These are phyloP conservation scores for Syrmaticus mikado DNA, from an alignment of 2,113 vertebrate genomes.

Conservation along the genomic window DNA sequence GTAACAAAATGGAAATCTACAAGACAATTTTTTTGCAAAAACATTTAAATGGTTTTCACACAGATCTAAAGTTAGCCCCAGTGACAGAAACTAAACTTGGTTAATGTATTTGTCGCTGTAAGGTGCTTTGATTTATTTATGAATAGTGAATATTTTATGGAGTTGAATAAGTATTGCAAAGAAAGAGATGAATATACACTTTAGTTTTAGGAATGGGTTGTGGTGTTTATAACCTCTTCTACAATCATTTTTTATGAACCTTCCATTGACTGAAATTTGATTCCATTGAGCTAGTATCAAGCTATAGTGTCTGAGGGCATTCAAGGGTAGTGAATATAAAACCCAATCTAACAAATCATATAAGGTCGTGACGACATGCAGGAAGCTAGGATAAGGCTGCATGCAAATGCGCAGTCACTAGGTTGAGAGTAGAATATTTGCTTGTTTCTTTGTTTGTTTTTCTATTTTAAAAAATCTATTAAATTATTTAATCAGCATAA, in stretches of 20 bases:
- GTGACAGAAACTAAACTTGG: constrained; percentile 54
- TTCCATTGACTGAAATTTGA: not conserved
- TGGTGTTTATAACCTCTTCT: constrained; percentile 9
- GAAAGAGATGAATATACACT: constrained; percentile 57
- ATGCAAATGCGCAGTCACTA: not conserved
- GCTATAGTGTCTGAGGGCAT: not conserved
- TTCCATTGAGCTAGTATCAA: constrained; percentile 1
- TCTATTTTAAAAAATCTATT: not conserved
- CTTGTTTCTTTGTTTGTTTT: not conserved
- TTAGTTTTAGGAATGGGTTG: constrained; percentile 25
- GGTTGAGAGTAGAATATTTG: not conserved
- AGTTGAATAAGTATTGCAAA: constrained; percentile 49
- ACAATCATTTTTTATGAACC: constrained; percentile 26
- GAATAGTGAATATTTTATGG: constrained; percentile 65
- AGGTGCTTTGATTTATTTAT: constrained; percentile 67
- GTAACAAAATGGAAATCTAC: constrained; percentile 51
- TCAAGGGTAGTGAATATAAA: constrained; percentile 16
- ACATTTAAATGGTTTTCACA: constrained; percentile 52
- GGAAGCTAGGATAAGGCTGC: not conserved
- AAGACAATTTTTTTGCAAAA: constrained; percentile 59
- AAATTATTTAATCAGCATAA: not conserved
- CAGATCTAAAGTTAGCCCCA: constrained; percentile 57
- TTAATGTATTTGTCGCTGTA: constrained; percentile 60
- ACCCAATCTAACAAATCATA: not conserved
- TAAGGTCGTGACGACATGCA: not conserved